Evolutionary conservation across 2,113 vertebrate species (phyloP), one percentile per base, ranked within the genome.

Genomic region (Toxotes jaculatrix): DNA sequence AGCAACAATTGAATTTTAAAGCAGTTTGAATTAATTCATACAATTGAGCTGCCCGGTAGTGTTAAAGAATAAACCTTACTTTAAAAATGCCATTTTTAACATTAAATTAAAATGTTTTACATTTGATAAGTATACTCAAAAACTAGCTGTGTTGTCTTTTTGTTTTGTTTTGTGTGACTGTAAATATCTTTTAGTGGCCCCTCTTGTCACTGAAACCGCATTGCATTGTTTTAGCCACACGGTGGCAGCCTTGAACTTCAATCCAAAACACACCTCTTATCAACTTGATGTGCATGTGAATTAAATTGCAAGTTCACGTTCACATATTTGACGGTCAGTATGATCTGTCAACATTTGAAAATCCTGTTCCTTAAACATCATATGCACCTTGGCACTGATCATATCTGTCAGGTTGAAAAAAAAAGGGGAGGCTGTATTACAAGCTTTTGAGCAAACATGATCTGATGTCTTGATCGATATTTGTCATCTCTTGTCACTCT

Each of bases 391-490:
- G 10, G 73, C 65, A 76, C 64, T 23, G 64, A 75, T 79, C 21
- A 45, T 17, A 86, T 77, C 31, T 82, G 45, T 80, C 65, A 53
- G 21, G 31, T 32, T 45, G 43, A 19, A 1, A 13, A 34, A 34
- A 63, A 69, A 16, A 4, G 3, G 5, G 1, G 6, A 27, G 27
- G 5, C 53, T 1, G 4, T 31, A 45, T 49, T 53, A 34, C 13
- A 74, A 57, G 77, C 38, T 16, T 42, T 16, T 49, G 40, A 63
- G 67, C 53, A 66, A 74, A 79, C 65, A 32, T 73, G 61, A 79
- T 83, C 61, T 73, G 84, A 87, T 82, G 51, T 65, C 63, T 69
- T 81, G 86, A 91, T 93, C 87, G 82, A 85, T 93, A 84, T 87
- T 87, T 87, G 74, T 85, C 87, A 78, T 77, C 56, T 88, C 49